These are phyloP conservation scores for Aix galericulata DNA, from an alignment of 2,113 vertebrate genomes.

Conservation along the genomic window DNA sequence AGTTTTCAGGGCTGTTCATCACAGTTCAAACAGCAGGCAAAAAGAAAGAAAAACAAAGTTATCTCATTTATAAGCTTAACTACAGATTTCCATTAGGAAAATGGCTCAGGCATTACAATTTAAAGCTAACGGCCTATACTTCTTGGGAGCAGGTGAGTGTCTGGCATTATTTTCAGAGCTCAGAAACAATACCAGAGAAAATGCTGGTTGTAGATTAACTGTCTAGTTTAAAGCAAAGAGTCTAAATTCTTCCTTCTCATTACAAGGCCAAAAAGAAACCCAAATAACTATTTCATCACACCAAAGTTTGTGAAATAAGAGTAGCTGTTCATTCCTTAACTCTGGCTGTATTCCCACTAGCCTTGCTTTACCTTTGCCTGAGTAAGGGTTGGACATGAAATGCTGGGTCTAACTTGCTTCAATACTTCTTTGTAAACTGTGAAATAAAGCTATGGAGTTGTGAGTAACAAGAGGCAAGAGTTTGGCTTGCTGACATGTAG, in stretches of 20 bases:
- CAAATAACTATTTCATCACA: constrained; percentile 4
- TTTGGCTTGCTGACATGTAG: not conserved
- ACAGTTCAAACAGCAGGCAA: not conserved
- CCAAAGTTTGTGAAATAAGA: not conserved
- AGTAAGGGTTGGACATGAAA: not conserved
- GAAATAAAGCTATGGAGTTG: not conserved
- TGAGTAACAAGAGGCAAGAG: not conserved
- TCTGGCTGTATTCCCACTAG: not conserved
- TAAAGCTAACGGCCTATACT: not conserved
- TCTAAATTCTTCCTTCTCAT: not conserved
- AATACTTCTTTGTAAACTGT: not conserved
- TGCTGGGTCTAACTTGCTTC: not conserved
- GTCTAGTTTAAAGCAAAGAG: not conserved
- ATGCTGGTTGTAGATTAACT: not conserved
- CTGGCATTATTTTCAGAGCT: not conserved
- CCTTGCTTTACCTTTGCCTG: not conserved
- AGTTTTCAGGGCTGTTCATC: not conserved
- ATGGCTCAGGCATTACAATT: not conserved
- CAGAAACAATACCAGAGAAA: not conserved
- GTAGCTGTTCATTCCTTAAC: not conserved
- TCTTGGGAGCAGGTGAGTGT: not conserved
- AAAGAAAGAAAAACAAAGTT: not conserved
- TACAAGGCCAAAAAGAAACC: not conserved
- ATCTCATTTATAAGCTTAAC: not conserved
- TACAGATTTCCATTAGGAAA: not conserved